Evolutionary conservation across 1,140 invertebrate genomes (phyloP).

Genomic region (Pseudomyrmex sp.): DNA sequence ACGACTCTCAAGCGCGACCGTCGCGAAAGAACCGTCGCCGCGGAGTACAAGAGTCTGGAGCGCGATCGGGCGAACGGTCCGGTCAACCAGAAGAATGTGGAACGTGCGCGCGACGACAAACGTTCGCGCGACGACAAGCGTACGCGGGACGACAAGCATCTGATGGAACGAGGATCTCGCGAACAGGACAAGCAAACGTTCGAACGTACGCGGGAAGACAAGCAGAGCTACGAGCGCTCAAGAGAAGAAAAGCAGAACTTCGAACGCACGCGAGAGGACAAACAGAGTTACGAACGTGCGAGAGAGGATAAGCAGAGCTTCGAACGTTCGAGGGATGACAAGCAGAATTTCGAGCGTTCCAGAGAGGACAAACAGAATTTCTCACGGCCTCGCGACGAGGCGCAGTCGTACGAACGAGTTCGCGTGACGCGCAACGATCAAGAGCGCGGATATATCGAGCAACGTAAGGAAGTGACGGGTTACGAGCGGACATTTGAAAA

Average conservation of each 20-base stretch:
- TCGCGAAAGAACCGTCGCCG: constrained; percentile 12
- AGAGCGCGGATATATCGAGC: constrained; percentile 37
- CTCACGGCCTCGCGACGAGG: constrained; percentile 17
- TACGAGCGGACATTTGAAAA: constrained; percentile 78
- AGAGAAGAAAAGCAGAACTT: constrained; percentile 61
- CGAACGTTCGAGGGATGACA: constrained; percentile 26
- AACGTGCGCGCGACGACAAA: not conserved
- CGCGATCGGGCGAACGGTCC: not conserved
- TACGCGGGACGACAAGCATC: constrained; percentile 20
- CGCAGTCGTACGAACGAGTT: constrained; percentile 35
- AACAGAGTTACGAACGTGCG: not conserved
- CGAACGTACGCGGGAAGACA: constrained; percentile 52
- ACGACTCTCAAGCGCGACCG: not conserved
- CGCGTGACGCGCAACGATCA: constrained; percentile 28
- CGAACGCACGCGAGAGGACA: constrained; percentile 44
- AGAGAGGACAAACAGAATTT: constrained; percentile 35
- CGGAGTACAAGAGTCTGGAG: constrained; percentile 41
- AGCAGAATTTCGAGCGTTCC: not conserved
- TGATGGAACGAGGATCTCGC: too few species aligned
- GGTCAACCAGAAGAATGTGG: not conserved
- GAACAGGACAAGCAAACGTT: constrained; percentile 10
- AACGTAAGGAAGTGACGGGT: constrained; percentile 15
- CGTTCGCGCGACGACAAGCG: constrained; percentile 22
- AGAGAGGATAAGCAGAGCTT: constrained; percentile 33
- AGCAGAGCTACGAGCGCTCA: constrained; percentile 32